A percentile compares a stretch with the other conserved stretches of the same genome.
Conservation (phyloP, 2,888 invertebrate species). For the Odontocerum albicorne region DNA sequence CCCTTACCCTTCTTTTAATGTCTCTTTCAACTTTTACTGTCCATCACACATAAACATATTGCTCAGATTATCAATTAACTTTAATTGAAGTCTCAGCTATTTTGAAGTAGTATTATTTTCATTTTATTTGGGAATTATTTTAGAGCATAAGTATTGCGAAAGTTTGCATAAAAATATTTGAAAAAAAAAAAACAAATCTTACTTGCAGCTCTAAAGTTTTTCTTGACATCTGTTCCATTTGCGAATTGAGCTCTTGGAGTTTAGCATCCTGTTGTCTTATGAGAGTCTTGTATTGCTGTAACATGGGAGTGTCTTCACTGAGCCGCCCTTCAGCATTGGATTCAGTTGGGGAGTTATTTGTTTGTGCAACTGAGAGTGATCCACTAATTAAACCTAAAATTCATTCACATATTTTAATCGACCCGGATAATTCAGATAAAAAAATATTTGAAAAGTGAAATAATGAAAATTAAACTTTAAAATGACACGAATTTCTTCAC, state of each 20-base stretch:
- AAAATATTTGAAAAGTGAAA: too few relatives aligned
- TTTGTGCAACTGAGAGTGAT: conserved; percentile 7
- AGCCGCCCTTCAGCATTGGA: conserved; percentile 47
- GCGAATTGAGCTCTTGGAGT: conserved; percentile 58
- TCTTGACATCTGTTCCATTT: conserved; percentile 50
- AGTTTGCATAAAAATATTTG: too few relatives aligned
- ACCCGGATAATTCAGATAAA: too few relatives aligned
- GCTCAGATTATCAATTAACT: not conserved
- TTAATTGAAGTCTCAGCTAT: too few relatives aligned
- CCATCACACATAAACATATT: not conserved
- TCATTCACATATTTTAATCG: not conserved
- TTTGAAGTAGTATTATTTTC: too few relatives aligned
- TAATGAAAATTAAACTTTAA: too few relatives aligned
- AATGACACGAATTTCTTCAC: too few relatives aligned
- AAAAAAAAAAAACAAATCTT: conserved; percentile 28
- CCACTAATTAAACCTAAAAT: conserved; percentile 20
- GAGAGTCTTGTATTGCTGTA: conserved; percentile 84
- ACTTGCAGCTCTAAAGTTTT: conserved; percentile 51
- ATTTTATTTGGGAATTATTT: too few relatives aligned
- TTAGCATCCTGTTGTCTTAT: conserved; percentile 87
- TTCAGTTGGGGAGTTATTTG: conserved; percentile 39
- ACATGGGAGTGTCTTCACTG: conserved; percentile 51
- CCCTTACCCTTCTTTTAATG: too few relatives aligned
- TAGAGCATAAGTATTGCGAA: too few relatives aligned
- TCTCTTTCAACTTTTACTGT: too few relatives aligned